Evolutionary conservation across 2,888 invertebrate species (phyloP), one percentile per base, ranked within the genome.

Genomic region (Hetaerina titia): DNA sequence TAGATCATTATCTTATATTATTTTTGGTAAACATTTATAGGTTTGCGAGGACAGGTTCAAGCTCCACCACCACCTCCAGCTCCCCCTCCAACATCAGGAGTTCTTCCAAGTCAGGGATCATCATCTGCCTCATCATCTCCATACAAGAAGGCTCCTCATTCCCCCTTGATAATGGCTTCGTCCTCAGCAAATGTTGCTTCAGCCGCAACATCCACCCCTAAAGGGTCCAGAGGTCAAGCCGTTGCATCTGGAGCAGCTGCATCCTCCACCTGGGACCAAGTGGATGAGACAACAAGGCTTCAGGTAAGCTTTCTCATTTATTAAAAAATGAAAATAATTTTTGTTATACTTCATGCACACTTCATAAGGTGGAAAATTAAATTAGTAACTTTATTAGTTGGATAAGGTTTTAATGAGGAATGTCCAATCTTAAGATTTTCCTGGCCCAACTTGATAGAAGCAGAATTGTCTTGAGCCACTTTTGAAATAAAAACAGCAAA

Each of bases 101-200:
- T 56, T 25, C 56, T 69, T 45, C 92, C 69, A 56, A 92, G 69
- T 69, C 92, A 92, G 69, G 92, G 92, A 56, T 69, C 92, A 56
- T 92, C 92, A 56, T 92, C 92, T 63, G 92, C 92, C n/a, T 92
- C 92, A 19, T 92, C 92, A 19, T 92, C 92, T 69, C 92, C 92
- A 15, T 92, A 92, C 31, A 92, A 92, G 92, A 92, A 92, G 56
- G 92, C 92, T 69, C 92, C 92, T 92, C 92, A 92, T 56, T 92
- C 92, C 45, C 92, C 92, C 56, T 56, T 92, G 17, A 69, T 92
- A 69, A 92, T 92, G 92, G 94, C 95, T 95, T 97, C 97, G 81
- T 95, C 96, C 95, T 96, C 97, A 13, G 96, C 97, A 87, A 96
- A 97, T 95, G 96, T 97, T 57, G 97, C 95, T 17, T 57, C 95